These are phyloP conservation scores for Isurus oxyrinchus DNA, from an alignment of 2,113 vertebrate species.

Conservation along the genomic window DNA sequence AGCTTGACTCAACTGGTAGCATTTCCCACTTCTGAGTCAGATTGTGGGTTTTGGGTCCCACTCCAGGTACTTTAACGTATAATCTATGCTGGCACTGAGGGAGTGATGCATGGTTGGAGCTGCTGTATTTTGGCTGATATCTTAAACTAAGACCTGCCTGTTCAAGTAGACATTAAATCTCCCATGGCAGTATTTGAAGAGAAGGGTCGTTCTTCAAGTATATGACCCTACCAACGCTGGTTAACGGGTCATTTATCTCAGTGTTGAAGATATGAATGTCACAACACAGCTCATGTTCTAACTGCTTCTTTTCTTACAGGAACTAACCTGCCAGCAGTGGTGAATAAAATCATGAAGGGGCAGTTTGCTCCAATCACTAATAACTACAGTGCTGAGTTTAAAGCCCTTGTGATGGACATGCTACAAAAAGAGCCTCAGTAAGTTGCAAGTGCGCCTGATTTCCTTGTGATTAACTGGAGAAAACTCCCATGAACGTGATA, in stretches of 20 bases:
- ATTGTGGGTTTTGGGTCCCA: not conserved
- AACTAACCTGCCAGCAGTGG: conserved; percentile 18
- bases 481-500: not conserved
- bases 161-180: not conserved
- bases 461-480: not conserved
- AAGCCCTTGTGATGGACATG: conserved; percentile 34
- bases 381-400: conserved; percentile 20
- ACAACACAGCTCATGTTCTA: not conserved
- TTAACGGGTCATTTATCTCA: not conserved
- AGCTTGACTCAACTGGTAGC: not conserved
- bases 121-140: not conserved
- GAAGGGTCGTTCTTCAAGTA: not conserved
- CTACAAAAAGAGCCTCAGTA: conserved; percentile 28
- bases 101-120: not conserved
- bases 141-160: not conserved
- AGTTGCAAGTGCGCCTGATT: not conserved
- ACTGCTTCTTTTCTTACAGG: not conserved
- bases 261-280: not conserved
- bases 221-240: not conserved
- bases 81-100: not conserved
- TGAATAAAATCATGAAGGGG: conserved; percentile 30
- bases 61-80: not conserved
- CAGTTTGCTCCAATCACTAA: conserved; percentile 33
- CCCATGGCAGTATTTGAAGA: not conserved
- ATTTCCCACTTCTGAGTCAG: not conserved